These are phyloP conservation scores for Saturnia japonica DNA, from an alignment of 2,888 invertebrate species.

Conservation along the genomic window DNA sequence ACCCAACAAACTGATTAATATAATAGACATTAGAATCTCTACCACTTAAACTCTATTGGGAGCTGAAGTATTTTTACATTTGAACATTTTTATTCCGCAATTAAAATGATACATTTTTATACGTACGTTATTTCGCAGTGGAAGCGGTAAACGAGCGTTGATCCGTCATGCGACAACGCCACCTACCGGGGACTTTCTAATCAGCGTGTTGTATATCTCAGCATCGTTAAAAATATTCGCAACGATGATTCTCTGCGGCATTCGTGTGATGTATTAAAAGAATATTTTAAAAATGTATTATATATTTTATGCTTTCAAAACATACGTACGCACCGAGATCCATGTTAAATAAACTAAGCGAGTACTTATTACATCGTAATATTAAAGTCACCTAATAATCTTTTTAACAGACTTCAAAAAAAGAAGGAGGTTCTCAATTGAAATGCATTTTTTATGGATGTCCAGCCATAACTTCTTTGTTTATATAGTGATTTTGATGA, in stretches of 20 bases:
- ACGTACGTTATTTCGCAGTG: background rate
- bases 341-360: background rate
- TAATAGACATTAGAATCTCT: no score
- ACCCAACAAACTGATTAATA: no score
- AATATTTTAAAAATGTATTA: conserved; percentile 9
- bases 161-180: conserved; percentile 36
- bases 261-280: conserved; percentile 28
- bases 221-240: conserved; percentile 33
- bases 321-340: background rate
- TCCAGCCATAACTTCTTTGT: no score
- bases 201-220: conserved; percentile 29
- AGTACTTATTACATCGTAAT: background rate
- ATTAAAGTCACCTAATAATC: no score
- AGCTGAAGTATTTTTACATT: background rate
- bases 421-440: no score
- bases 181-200: conserved; percentile 44
- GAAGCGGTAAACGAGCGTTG: conserved; percentile 21
- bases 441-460: no score
- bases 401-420: no score
- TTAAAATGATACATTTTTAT: background rate
- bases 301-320: background rate
- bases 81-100: background rate
- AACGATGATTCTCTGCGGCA: conserved; percentile 27
- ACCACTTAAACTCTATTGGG: background rate
- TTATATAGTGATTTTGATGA: no score